phyloP scores from a whole-genome alignment of 2,113 vertebrate genomes.

The Patagioenas fasciata region DNA sequence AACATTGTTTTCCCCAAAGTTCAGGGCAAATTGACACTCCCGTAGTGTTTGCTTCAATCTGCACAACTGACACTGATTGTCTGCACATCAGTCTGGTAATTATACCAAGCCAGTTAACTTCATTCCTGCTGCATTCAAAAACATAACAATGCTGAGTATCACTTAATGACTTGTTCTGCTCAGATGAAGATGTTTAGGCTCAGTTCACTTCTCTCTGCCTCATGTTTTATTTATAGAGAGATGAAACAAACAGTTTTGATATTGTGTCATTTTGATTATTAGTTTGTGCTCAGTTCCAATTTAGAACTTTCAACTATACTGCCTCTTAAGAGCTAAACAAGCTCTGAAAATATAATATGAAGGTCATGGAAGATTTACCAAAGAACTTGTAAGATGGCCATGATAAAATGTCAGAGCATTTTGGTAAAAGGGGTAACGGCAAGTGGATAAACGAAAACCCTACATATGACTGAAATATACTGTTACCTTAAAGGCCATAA shows the following conservation, averaged over 20 bases:
- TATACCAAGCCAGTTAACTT: not conserved
- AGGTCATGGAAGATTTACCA: not conserved
- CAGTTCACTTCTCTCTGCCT: not conserved
- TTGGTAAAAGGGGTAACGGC: not conserved
- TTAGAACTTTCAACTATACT: not conserved
- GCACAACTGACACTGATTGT: not conserved
- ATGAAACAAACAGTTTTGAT: not conserved
- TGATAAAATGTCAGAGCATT: not conserved
- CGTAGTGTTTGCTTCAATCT: not conserved
- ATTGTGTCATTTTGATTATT: not conserved
- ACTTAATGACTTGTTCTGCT: not conserved
- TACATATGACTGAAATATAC: not conserved
- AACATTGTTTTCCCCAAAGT: not conserved
- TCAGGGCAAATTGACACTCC: not conserved
- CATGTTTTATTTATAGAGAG: not conserved
- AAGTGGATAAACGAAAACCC: not conserved
- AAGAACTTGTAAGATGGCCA: not conserved
- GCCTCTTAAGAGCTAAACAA: not conserved
- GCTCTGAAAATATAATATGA: not conserved
- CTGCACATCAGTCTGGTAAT: not conserved
- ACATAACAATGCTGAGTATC: not conserved
- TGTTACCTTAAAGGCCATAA: conserved; percentile 99
- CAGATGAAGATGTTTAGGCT: not conserved
- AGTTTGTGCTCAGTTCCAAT: not conserved
- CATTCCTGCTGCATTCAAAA: not conserved